These are phyloP conservation scores for Zoanthus gigantus DNA, from an alignment of 92 coral and sea anemone genomes.

Conservation along the genomic window DNA sequence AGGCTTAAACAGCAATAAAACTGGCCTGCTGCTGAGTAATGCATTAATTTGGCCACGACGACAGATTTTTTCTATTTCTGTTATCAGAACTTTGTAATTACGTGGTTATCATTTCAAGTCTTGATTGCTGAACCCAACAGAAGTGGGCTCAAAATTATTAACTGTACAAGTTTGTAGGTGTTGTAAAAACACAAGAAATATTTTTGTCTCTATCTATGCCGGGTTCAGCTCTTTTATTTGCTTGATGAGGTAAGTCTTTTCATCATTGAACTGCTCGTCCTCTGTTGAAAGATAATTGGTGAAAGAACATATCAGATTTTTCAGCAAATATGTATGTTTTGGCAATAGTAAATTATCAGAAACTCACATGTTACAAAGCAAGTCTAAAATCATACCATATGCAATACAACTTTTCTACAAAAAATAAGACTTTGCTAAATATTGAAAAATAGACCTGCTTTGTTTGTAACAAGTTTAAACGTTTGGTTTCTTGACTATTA, in stretches of 20 bases:
- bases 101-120: not conserved
- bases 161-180: not conserved
- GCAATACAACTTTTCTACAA: no score
- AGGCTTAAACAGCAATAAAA: not conserved
- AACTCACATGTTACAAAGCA: no score
- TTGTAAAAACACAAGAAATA: not conserved
- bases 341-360: no score
- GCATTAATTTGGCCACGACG: not conserved
- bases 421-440: no score
- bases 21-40: not conserved
- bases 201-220: not conserved
- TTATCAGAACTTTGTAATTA: not conserved
- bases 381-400: no score
- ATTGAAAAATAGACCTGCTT: no score
- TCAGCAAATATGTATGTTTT: no score
- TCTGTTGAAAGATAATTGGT: slow-evolving; percentile 70
- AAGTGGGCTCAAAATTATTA: not conserved
- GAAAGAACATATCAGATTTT: no score
- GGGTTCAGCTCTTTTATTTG: slow-evolving; percentile 91
- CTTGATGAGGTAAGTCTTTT: slow-evolving; percentile 93
- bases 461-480: no score
- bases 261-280: slow-evolving; percentile 99
- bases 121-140: not conserved
- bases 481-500: no score
- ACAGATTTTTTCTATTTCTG: no score